Base-by-base conservation (phyloP, 2,113 vertebrate species). In the Poeciliopsis occidentalis region DNA sequence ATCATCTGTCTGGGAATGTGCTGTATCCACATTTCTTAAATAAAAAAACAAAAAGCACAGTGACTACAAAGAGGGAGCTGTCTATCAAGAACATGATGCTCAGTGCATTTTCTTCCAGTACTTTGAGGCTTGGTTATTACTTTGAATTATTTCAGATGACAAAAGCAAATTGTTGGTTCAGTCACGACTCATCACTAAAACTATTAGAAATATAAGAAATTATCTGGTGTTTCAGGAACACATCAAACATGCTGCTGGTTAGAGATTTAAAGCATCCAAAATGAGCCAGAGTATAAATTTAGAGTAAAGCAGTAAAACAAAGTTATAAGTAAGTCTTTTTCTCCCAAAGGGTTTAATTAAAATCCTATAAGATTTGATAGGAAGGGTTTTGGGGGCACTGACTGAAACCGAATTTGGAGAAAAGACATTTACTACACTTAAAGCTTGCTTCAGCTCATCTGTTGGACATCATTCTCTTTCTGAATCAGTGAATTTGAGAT, bases 391-490 rank as follows among this genome's bases (percentile, higher is more conserved):
- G 13, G 3, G 32, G 29, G 44, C 13, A 31, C 19, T 34, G 39
- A 31, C 19, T 60, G 22, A 44, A 60, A 54, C n/a, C 4, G 29
- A 63, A n/a, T 19, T 65, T 12, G n/a, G 32, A 65, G 12, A 26
- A 65, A 65, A 26, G 24, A 13, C 24, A 39, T 26, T 27, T 31
- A 62, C 4, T 8, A 60, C 22, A 47, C 12, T 27, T 68, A 17
- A 51, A 68, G 22, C 10, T 26, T 22, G 27, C 65, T 29, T 31
- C 4, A 31, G n/a, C 7, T 27, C 64, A 22, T 54, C 24, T 54
- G 37, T 19, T 74, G 39, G 32, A 63, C 37, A 34, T 76, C 26
- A 30, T 64, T 84, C 39, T 75, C 57, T 67, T 78, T 84, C 78
- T 61, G 44, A 65, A 29, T 69, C 78, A 29, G 41, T 63, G n/a